Base-by-base conservation (phyloP, 2,113 vertebrate species). In the Struthio camelus region DNA sequence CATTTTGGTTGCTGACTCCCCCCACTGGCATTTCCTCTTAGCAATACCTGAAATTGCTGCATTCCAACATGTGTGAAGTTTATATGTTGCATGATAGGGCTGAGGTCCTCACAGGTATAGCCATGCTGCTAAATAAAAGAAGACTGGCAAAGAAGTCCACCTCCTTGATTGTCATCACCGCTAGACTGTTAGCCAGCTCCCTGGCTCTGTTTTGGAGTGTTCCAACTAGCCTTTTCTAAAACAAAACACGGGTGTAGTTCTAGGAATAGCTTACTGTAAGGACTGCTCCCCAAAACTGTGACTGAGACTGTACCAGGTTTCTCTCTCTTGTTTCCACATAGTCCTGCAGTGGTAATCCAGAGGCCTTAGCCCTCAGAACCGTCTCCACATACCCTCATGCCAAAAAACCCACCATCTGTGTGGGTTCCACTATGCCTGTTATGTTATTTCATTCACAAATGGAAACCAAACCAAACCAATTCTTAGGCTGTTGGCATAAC, bases 311-410 rank as follows among this genome's bases (percentile, higher is more conserved):
- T 0, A 3, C 20, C 34, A 67, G 18, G 7, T 50, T 83, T 80
- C 13, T 83, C 6, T 4, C 6, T 6, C 3, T 71, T 83, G 10
- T 6, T 76, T 18, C 34, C n/a, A 24, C 2, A 1, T 1, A 5
- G 32, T 51, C 11, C 10, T 51, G 18, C 22, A 56, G 27, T 20
- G 36, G 11, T 86, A 61, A 44, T 10, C 13, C 24, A 15, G 30
- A 67, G 22, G 7, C 64, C 3, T 7, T 42, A 19, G 22, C 9
- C n/a, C 28, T 78, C 64, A 48, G 44, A 61, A 7, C 46, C 6
- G 6, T 8, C 2, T 50, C 48, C 23, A 17, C 2, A 3, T n/a
- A 69, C 53, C 14, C 34, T 78, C 4, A 4, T 30, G 14, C 72
- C 48, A 56, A n/a, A 70, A 86, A 66, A 2, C 5, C 10, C 30